A percentile compares a stretch with the other conserved stretches of the same genome.
Conservation (phyloP, 2,113 vertebrate genomes). For the Eretmochelys imbricata region DNA sequence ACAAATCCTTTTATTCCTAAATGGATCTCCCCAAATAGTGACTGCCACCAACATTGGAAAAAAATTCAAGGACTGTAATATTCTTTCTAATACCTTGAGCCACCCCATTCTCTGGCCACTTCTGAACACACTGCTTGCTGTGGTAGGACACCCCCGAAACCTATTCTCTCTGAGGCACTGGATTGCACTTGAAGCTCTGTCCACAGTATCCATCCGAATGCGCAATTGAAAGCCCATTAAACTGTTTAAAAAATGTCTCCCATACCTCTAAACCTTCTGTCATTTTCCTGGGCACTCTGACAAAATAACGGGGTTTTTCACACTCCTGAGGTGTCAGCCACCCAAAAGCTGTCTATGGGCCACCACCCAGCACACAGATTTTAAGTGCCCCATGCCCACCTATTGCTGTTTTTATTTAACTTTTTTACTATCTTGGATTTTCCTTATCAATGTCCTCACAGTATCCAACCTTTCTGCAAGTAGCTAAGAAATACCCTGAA, state of each 20-base stretch:
- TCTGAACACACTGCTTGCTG: not conserved
- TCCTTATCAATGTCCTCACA: not conserved
- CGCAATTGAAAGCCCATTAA: not conserved
- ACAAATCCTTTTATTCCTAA: not conserved
- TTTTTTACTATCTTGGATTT: not conserved
- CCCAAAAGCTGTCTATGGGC: not conserved
- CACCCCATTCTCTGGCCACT: too few species aligned
- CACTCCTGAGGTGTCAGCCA: not conserved
- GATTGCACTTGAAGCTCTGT: not conserved
- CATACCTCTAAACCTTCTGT: not conserved
- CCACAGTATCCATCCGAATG: not conserved
- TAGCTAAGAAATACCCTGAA: not conserved
- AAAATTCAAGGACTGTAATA: not conserved
- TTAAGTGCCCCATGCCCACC: not conserved
- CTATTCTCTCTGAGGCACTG: not conserved
- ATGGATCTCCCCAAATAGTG: not conserved
- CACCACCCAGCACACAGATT: not conserved
- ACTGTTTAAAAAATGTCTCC: not conserved
- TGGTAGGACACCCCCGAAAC: not conserved
- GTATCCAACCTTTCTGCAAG: not conserved
- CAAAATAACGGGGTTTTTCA: not conserved
- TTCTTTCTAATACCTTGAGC: not conserved
- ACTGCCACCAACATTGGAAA: not conserved
- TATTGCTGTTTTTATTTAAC: not conserved
- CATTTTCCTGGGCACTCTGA: not conserved